Conservation (phyloP, 2,888 invertebrate genomes). For the Lottia scabra region DNA sequence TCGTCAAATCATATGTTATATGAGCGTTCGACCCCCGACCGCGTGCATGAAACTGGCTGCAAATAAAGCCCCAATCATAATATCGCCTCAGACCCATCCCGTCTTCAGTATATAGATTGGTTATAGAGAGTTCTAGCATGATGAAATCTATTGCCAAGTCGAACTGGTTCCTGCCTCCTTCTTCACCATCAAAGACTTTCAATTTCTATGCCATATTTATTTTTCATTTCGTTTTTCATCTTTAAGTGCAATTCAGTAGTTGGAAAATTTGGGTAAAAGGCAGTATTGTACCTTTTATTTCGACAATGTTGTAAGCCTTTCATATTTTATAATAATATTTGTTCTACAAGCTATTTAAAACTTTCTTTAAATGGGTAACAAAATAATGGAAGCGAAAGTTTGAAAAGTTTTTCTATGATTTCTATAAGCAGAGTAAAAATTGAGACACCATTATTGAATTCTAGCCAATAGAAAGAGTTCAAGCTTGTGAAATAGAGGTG, state of each 20-base stretch:
- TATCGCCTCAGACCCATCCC: slow-evolving; percentile 1
- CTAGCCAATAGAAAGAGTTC: too few species aligned
- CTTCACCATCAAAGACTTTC: neutral
- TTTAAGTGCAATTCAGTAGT: slow-evolving; percentile 1
- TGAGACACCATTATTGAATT: too few species aligned
- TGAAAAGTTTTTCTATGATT: too few species aligned
- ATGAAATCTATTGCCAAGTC: neutral
- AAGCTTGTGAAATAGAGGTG: too few species aligned
- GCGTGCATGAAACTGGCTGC: slow-evolving; percentile 6
- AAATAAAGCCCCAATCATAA: slow-evolving; percentile 5
- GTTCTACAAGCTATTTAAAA: neutral
- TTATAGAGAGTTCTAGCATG: neutral
- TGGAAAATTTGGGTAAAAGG: neutral
- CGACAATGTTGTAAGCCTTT: neutral
- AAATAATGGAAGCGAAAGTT: too few species aligned
- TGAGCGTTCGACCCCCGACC: slow-evolving; percentile 4
- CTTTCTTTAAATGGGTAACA: too few species aligned
- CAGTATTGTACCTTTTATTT: neutral
- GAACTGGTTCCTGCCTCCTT: neutral
- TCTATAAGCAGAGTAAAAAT: too few species aligned
- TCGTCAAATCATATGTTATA: slow-evolving; percentile 7
- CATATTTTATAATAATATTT: neutral
- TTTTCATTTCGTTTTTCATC: slow-evolving; percentile 4
- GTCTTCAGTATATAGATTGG: neutral
- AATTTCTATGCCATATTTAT: slow-evolving; percentile 3